Percentiles rank a stretch among this genome's conserved stretches.
Evolutionary conservation across 2,888 invertebrate species (phyloP).

Genomic region (Mythimna impura): DNA sequence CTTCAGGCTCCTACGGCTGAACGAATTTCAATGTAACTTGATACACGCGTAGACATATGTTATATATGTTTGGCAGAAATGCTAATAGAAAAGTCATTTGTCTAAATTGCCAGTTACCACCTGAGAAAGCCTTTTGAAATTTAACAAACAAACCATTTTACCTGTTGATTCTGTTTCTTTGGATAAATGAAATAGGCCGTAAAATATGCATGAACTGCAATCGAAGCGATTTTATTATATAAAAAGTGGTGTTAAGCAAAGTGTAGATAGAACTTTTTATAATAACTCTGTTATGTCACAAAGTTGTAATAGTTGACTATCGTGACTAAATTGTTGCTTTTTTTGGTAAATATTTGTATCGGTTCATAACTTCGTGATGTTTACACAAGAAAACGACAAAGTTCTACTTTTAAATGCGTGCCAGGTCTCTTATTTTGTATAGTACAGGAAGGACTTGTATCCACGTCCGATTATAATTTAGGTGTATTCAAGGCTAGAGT

Average conservation of each 20-base stretch:
- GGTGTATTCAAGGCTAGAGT: too few species aligned
- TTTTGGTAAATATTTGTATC: slow-evolving; percentile 7
- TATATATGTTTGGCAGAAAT: too few species aligned
- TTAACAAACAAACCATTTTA: too few species aligned
- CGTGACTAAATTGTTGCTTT: slow-evolving; percentile 4
- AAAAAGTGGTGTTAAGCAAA: slow-evolving; percentile 2
- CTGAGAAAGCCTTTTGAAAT: too few species aligned
- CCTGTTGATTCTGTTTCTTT: too few species aligned
- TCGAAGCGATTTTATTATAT: slow-evolving; percentile 16
- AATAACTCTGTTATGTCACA: slow-evolving; percentile 12
- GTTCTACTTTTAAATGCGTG: background rate
- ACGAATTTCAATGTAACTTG: too few species aligned
- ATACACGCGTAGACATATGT: too few species aligned
- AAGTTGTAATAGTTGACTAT: slow-evolving; percentile 20
- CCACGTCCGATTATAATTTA: too few species aligned
- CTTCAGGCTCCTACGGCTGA: too few species aligned
- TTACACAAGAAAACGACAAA: background rate
- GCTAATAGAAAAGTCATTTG: too few species aligned
- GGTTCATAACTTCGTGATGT: slow-evolving; percentile 11
- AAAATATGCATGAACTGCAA: slow-evolving; percentile 43
- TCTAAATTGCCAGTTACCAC: too few species aligned
- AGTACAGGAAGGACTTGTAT: too few species aligned
- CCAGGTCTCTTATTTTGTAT: background rate
- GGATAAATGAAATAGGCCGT: background rate
- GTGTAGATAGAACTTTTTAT: slow-evolving; percentile 5